Conservation (phyloP, 2,888 invertebrate genomes). For the Electrophaes corylata region DNA sequence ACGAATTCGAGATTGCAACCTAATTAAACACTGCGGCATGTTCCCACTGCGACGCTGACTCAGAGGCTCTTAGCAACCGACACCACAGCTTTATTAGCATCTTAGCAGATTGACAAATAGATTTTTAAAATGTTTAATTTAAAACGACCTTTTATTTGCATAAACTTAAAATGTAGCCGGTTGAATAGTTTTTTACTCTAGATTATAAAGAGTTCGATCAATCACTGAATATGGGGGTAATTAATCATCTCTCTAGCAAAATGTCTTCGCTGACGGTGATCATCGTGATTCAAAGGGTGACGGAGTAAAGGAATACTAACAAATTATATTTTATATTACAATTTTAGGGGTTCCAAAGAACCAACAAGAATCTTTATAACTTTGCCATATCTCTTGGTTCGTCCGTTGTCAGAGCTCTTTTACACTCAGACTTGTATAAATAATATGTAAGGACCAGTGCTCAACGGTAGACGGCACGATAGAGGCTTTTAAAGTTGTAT, state of each 20-base stretch:
- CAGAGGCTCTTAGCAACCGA: constrained; percentile 52
- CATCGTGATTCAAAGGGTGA: constrained; percentile 57
- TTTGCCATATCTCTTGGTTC: neutral
- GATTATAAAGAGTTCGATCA: constrained; percentile 66
- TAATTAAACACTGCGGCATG: constrained; percentile 63
- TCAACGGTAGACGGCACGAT: too few relatives aligned
- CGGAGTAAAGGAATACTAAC: constrained; percentile 17
- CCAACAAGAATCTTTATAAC: neutral
- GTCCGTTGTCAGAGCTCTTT: neutral
- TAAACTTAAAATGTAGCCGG: constrained; percentile 46
- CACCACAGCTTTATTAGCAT: constrained; percentile 61
- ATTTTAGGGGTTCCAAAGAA: neutral
- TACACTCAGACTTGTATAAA: neutral
- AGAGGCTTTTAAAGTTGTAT: too few relatives aligned
- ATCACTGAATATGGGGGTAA: constrained; percentile 66
- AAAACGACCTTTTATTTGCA: constrained; percentile 58
- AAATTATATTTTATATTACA: neutral
- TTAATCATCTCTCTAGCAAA: constrained; percentile 73
- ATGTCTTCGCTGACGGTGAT: constrained; percentile 37
- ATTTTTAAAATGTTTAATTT: constrained; percentile 66
- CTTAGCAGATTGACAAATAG: constrained; percentile 69
- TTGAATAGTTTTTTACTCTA: constrained; percentile 44
- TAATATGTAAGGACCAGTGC: too few relatives aligned
- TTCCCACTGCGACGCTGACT: constrained; percentile 45
- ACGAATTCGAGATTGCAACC: constrained; percentile 65